These are phyloP conservation scores for Sipha maydis DNA, from an alignment of 2,888 invertebrate genomes.

Conservation along the genomic window DNA sequence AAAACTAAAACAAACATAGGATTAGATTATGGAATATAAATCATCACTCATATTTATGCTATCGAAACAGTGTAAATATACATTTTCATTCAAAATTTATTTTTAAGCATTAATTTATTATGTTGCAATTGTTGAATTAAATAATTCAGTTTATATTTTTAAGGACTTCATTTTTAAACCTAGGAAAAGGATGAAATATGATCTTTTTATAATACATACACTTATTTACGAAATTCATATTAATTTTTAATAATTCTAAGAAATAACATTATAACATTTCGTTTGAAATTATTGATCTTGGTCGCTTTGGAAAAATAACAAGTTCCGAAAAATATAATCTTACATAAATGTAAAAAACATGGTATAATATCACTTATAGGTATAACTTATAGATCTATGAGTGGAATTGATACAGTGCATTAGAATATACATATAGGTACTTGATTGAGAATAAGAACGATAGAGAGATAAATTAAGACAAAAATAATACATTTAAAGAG, in stretches of 20 bases:
- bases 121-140: background rate
- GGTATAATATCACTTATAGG: too few relatives aligned
- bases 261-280: conserved; percentile 9
- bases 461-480: too few relatives aligned
- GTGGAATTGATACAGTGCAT: background rate
- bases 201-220: background rate
- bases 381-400: too few relatives aligned
- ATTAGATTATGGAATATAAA: too few relatives aligned
- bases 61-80: too few relatives aligned
- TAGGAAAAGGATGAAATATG: background rate
- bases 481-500: background rate
- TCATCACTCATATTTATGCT: too few relatives aligned
- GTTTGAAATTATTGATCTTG: conserved; percentile 3
- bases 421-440: background rate
- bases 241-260: background rate
- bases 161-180: background rate
- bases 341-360: too few relatives aligned
- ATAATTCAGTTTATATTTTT: background rate
- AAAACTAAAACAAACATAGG: too few relatives aligned
- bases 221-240: background rate
- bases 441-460: too few relatives aligned
- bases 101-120: too few relatives aligned
- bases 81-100: too few relatives aligned
- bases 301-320: background rate
- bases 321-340: background rate